These are phyloP conservation scores for Drosophila ambigua DNA, from an alignment of 1,140 invertebrate species.

Conservation along the genomic window DNA sequence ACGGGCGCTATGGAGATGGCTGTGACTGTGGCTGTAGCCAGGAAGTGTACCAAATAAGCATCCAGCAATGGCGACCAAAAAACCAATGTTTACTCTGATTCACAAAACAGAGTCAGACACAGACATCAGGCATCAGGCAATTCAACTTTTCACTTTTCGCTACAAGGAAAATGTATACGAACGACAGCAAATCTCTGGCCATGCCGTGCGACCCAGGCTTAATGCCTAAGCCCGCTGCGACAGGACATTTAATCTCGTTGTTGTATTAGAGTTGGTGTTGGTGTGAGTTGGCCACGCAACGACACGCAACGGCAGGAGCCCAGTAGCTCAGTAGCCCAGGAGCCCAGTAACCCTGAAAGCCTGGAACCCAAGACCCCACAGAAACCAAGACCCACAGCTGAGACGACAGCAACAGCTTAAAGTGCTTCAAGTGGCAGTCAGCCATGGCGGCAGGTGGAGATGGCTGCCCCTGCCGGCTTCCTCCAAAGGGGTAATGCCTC, in stretches of 20 bases:
- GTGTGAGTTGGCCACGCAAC: conserved; percentile 20
- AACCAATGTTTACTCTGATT: conserved; percentile 75
- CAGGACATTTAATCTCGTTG: conserved; percentile 81
- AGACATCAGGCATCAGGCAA: conserved; percentile 1
- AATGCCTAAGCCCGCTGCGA: conserved; percentile 74
- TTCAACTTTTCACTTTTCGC: conserved; percentile 64
- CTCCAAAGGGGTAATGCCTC: conserved; percentile 70
- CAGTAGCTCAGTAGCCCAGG: neutral
- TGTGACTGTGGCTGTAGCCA: conserved; percentile 30
- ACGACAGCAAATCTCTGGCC: conserved; percentile 20
- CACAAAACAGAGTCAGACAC: conserved; percentile 48
- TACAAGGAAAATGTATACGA: conserved; percentile 58
- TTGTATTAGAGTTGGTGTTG: conserved; percentile 66
- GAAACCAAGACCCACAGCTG: conserved; percentile 21
- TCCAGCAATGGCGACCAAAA: conserved; percentile 62
- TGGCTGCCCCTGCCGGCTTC: no score
- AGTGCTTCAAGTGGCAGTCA: conserved; percentile 54
- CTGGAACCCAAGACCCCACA: conserved; percentile 16
- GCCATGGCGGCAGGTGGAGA: conserved; percentile 4
- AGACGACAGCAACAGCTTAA: conserved; percentile 61
- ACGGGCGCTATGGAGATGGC: neutral
- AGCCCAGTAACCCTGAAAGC: neutral
- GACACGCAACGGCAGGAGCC: conserved; percentile 4
- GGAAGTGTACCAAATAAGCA: conserved; percentile 57
- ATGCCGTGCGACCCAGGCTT: conserved; percentile 56